Conservation (phyloP, 2,113 vertebrate genomes). For the Hippocampus comes region DNA sequence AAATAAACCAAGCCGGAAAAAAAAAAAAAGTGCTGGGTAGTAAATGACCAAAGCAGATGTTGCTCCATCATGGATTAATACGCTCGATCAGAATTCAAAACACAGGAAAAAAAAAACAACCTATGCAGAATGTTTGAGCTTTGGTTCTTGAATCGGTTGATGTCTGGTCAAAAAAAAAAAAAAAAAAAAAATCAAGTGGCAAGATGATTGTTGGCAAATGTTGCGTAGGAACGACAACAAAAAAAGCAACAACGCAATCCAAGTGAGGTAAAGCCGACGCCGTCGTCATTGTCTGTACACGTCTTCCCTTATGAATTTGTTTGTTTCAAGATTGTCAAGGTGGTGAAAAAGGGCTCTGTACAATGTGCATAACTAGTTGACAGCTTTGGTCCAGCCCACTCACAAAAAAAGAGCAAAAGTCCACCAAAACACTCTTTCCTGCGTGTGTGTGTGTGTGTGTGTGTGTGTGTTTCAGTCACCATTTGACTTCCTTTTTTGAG, state of each 20-base stretch:
- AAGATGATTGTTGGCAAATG: slow-evolving; percentile 46
- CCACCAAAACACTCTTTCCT: neutral
- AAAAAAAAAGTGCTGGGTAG: slow-evolving; percentile 97
- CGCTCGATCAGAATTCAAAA: slow-evolving; percentile 79
- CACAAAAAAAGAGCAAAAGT: slow-evolving; percentile 83
- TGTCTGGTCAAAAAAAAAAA: slow-evolving; percentile 44
- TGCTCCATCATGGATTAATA: slow-evolving; percentile 98
- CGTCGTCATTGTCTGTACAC: slow-evolving; percentile 44
- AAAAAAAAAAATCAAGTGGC: slow-evolving; percentile 24
- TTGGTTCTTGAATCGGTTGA: slow-evolving; percentile 93
- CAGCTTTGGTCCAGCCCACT: slow-evolving; percentile 98
- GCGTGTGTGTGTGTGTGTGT: neutral
- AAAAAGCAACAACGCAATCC: slow-evolving; percentile 55
- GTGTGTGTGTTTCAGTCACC: neutral
- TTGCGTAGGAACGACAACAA: slow-evolving; percentile 74
- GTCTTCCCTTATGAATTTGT: slow-evolving; percentile 70
- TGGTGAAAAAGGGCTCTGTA: slow-evolving; percentile 93
- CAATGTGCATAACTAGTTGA: slow-evolving; percentile 96
- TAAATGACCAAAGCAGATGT: slow-evolving; percentile 98
- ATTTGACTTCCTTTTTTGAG: too few species aligned
- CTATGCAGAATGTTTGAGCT: slow-evolving; percentile 92
- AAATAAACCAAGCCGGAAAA: slow-evolving; percentile 69
- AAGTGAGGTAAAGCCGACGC: slow-evolving; percentile 79
- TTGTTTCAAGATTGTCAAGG: slow-evolving; percentile 95
- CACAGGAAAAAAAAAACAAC: slow-evolving; percentile 56